Evolutionary conservation across 2,113 vertebrate species (phyloP).

Genomic region (Oncorhynchus mykiss): DNA sequence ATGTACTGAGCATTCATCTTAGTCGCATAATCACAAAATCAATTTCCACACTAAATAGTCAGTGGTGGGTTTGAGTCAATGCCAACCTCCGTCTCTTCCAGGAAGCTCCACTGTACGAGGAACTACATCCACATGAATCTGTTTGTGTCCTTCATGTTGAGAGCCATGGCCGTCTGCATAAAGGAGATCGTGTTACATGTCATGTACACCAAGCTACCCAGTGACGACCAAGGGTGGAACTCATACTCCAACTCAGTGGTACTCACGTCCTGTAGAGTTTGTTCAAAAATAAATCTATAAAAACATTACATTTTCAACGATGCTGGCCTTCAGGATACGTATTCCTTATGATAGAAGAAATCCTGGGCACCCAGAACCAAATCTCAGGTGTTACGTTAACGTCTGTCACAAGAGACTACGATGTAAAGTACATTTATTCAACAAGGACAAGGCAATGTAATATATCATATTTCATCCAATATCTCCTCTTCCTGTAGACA

Average conservation of each 20-base stretch:
- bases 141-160: conserved; percentile 91
- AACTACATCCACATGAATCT: conserved; percentile 98
- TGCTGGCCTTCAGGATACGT: not conserved
- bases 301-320: too few relatives aligned
- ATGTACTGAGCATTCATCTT: not conserved
- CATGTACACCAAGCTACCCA: conserved; percentile 77
- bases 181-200: conserved; percentile 79
- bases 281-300: too few relatives aligned
- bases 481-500: conserved; percentile 64
- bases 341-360: not conserved
- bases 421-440: not conserved
- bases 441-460: not conserved
- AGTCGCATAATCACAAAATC: not conserved
- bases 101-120: conserved; percentile 95
- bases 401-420: not conserved
- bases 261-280: conserved; percentile 13
- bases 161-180: conserved; percentile 80
- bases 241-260: conserved; percentile 78
- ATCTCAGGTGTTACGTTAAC: not conserved
- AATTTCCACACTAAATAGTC: not conserved
- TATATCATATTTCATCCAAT: conserved; percentile 1
- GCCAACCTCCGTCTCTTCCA: conserved; percentile 55
- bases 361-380: not conserved
- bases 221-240: conserved; percentile 82
- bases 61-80: not conserved